Base-by-base conservation (phyloP, 1,140 invertebrate species). In the Tigriopus japonicus region DNA sequence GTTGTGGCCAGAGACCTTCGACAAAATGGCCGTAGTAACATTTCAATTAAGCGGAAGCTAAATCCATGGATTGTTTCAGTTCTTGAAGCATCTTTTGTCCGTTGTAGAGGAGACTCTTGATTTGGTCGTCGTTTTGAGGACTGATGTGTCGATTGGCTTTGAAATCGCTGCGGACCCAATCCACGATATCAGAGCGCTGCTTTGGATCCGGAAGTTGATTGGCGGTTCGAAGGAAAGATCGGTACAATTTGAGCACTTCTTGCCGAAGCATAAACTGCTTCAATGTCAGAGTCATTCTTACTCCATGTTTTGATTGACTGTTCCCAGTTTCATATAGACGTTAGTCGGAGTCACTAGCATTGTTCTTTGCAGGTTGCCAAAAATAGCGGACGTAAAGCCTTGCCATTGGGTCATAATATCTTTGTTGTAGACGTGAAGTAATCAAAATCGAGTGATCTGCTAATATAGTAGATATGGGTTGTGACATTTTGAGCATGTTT, bases 191-290 rank as follows among this genome's bases (percentile, higher is more conserved):
- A 10, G 70, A 64, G 65, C 75, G 74, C 59, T 80, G 80, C 1
- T 65, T 69, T 65, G 78, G 70, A 69, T 84, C 78, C 1, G 81
- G 78, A 9, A 86, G 77, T 68, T 80, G 69, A 63, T 73, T 75
- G 59, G 83, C 76, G 17, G 80, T 76, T 56, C 78, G 75, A 62
- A 85, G 78, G 59, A 86, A 81, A 42, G 80, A 77, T 62, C 80
- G 72, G 66, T 86, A 87, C 1, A 86, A 68, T 67, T 81, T 81
- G n/a, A 85, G 68, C 2, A 86, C 84, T 71, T 85, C 78, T 72
- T 81, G 78, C 49, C 81, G 76, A 21, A 84, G 69, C 67, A 87
- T 77, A 72, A 87, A 86, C 84, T 86, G 66, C 6, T 42, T 40
- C 15, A 58, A 42, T 6, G 55, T 58, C 55, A 58, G 14, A 28